phyloP scores from a whole-genome alignment of 2,888 invertebrate genomes.

The Drosophila prolongata region DNA sequence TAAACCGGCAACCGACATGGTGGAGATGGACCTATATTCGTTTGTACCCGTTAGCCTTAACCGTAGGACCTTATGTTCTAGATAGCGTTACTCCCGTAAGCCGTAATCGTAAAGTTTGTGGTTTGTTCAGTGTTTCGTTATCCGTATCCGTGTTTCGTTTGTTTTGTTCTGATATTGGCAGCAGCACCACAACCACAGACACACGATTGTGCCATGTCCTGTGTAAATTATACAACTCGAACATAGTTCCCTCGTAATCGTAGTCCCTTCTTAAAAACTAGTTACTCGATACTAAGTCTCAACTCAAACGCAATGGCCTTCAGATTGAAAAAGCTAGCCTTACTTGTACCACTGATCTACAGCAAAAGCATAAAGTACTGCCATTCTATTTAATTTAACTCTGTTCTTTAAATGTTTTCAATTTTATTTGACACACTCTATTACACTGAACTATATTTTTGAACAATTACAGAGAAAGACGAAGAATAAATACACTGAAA shows the following conservation, averaged over 20 bases:
- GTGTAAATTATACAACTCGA: conserved; percentile 37
- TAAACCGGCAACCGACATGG: neutral
- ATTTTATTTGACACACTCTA: conserved; percentile 22
- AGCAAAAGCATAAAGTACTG: conserved; percentile 75
- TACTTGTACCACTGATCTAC: conserved; percentile 17
- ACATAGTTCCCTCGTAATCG: conserved; percentile 22
- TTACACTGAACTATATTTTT: conserved; percentile 56
- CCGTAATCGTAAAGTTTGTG: conserved; percentile 45
- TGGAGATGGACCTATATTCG: conserved; percentile 25
- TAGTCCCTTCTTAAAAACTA: conserved; percentile 28
- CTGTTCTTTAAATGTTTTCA: conserved; percentile 37
- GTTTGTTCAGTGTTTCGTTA: conserved; percentile 54
- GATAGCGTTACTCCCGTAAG: conserved; percentile 41
- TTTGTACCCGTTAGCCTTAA: conserved; percentile 52
- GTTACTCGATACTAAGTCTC: conserved; percentile 18
- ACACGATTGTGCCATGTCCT: conserved; percentile 41
- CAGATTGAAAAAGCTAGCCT: conserved; percentile 7
- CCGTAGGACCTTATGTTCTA: conserved; percentile 64
- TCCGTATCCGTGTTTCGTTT: conserved; percentile 20
- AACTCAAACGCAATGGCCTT: conserved; percentile 35
- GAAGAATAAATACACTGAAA: conserved; percentile 68
- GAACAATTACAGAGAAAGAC: conserved; percentile 74
- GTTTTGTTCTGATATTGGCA: conserved; percentile 38
- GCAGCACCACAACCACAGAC: conserved; percentile 23
- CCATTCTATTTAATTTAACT: conserved; percentile 29